phyloP scores from a whole-genome alignment of 2,113 vertebrate species.

The Antechinus stuartii region DNA sequence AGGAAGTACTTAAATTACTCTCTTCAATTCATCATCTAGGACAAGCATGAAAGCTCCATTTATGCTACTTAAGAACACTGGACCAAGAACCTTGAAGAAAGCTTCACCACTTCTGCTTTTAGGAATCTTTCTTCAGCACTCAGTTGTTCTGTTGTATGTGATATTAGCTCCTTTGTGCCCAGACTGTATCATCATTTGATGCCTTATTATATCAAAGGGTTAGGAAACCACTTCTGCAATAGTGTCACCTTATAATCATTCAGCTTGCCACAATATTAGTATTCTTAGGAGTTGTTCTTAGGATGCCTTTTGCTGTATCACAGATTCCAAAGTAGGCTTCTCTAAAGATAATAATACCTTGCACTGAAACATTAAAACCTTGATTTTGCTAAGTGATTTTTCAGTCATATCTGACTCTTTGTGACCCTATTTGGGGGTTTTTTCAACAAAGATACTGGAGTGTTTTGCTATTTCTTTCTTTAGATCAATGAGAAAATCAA shows the following conservation, averaged over 20 bases:
- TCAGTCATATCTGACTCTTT: not conserved
- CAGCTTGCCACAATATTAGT: slow-evolving; percentile 95
- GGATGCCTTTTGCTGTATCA: slow-evolving; percentile 98
- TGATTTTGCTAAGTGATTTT: not conserved
- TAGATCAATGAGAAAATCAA: not conserved
- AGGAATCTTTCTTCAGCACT: not conserved
- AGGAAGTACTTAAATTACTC: not conserved
- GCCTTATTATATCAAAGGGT: slow-evolving; percentile 95
- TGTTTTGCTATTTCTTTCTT: not conserved
- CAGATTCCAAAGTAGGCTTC: slow-evolving; percentile 97
- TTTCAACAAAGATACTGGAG: not conserved
- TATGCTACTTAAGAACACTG: not conserved
- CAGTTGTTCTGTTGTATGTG: not conserved
- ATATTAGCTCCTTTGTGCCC: slow-evolving; percentile 77
- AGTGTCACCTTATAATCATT: slow-evolving; percentile 97
- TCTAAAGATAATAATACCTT: slow-evolving; percentile 98
- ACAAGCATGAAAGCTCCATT: not conserved
- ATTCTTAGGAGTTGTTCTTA: slow-evolving; percentile 92
- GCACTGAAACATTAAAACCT: slow-evolving; percentile 85
- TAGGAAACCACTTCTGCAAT: slow-evolving; percentile 93
- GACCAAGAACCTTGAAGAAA: not conserved
- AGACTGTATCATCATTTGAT: slow-evolving; percentile 97
- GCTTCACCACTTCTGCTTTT: not conserved
- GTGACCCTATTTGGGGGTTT: not conserved
- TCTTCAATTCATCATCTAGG: not conserved